Percentiles rank a stretch among this genome's conserved stretches.
phyloP scores from a whole-genome alignment of 2,797 vertebrate species.

The Gymnoscopelus microlampas region DNA sequence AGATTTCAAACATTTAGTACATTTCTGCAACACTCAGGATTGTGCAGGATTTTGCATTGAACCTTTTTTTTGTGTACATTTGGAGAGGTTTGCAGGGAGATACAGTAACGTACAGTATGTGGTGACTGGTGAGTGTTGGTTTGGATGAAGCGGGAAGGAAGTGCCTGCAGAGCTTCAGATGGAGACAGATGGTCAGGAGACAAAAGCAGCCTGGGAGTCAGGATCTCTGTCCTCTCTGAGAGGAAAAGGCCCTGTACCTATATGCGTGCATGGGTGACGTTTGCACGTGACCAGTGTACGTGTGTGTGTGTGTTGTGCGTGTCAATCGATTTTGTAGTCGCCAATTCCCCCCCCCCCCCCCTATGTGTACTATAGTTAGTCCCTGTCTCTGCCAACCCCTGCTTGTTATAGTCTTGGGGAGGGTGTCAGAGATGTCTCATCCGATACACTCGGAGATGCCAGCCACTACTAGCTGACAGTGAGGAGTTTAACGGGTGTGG shows the following conservation, averaged over 20 bases:
- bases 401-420: too few species aligned
- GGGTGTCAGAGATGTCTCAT: too few species aligned
- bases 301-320: conserved; percentile 1
- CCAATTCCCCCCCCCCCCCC: too few species aligned
- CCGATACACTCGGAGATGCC: too few species aligned
- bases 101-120: conserved; percentile 35
- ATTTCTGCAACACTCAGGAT: not conserved
- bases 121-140: conserved; percentile 40
- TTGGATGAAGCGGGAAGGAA: conserved; percentile 69
- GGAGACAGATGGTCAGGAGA: conserved; percentile 82
- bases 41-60: too few species aligned
- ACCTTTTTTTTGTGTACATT: conserved; percentile 9
- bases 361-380: too few species aligned
- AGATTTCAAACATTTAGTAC: too few species aligned
- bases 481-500: too few species aligned
- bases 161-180: conserved; percentile 77
- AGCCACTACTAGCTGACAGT: too few species aligned
- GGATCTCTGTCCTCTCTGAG: conserved; percentile 70
- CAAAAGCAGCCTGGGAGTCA: conserved; percentile 73
- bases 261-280: conserved; percentile 2
- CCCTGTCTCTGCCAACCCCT: too few species aligned
- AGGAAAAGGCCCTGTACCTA: conserved; percentile 37
- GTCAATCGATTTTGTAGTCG: too few species aligned
- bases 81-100: conserved; percentile 39
- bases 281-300: conserved; percentile 1